Base-by-base conservation (phyloP, 2,113 vertebrate genomes). In the Piliocolobus tephrosceles region DNA sequence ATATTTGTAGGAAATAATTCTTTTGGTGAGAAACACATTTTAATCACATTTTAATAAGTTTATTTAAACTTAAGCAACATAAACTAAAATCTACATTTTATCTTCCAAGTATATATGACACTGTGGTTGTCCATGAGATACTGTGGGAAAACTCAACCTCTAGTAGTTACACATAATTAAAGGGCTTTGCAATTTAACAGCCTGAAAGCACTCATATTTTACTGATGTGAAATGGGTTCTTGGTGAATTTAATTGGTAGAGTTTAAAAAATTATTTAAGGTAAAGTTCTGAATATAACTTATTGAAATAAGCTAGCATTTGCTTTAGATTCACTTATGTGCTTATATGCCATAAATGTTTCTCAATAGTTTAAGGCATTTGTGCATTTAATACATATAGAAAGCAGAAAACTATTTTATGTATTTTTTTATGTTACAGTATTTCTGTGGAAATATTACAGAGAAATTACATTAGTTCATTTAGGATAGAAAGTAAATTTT, bases 1-100 rank as follows among this genome's bases (percentile, higher is more conserved):
- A 80, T 90, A 88, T 93, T 91, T 25, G 12, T 66, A 23, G 18
- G 14, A 58, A 84, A 72, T 66, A 52, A 66, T 72, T 68, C 4
- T 64, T 86, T 81, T 10, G 7, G 13, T 40, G 11, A 3, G 30
- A 91, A 88, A 30, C n/a, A 23, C 10, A 68, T 57, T 64, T 47
- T 75, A 84, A 52, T 47, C n/a, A 23, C 10, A 68, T 57, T 64
- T 47, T 75, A 84, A 52, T 47, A 52, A 38, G 8, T 90, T n/a
- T 45, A 58, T 87, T 95, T 55, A 64, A 92, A 92, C 78, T 55
- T 70, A 96, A 78, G 22, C 43, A 94, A 64, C 38, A 22, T 1
- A 95, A 93, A 61, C 13, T 30, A 76, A 75, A 80, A 90, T 93
- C 13, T 8, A 80, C 8, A 96, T 93, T 70, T 72, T 79, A 88